phyloP scores from a whole-genome alignment of 2,797 vertebrate species.

The Pipistrellus kuhlii region DNA sequence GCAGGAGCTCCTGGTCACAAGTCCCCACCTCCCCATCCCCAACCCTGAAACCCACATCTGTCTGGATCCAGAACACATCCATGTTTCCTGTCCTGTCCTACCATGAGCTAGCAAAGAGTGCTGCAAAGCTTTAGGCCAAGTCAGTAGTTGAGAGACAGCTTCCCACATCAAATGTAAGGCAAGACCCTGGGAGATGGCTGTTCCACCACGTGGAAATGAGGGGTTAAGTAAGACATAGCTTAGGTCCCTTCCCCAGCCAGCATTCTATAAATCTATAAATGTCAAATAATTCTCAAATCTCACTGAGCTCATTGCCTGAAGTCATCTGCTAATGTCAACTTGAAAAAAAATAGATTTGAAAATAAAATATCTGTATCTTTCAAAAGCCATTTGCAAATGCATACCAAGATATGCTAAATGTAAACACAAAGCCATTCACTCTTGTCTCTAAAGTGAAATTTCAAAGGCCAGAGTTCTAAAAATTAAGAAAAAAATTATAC shows the following conservation, averaged over 20 bases:
- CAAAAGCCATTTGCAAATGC: constrained; percentile 67
- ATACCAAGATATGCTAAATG: neutral
- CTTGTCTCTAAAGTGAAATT: constrained; percentile 29
- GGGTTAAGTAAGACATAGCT: neutral
- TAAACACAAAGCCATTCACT: constrained; percentile 24
- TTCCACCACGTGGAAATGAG: neutral
- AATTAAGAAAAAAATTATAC: constrained; percentile 34
- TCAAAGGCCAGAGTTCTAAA: neutral
- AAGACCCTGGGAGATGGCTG: neutral
- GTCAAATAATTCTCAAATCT: constrained; percentile 64
- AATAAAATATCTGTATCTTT: constrained; percentile 62
- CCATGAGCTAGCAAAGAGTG: neutral
- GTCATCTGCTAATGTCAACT: constrained; percentile 25
- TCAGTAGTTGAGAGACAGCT: neutral
- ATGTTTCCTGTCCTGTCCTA: neutral
- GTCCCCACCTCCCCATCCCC: too few relatives aligned
- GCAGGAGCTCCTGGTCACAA: neutral
- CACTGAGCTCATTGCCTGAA: constrained; percentile 66
- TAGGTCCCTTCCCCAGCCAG: neutral
- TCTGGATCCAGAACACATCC: neutral
- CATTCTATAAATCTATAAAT: constrained; percentile 70
- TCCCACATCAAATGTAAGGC: neutral
- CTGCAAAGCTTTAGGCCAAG: neutral
- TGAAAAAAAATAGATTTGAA: constrained; percentile 37
- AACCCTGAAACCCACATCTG: neutral